Evolutionary conservation across 2,797 vertebrate species (phyloP).

Genomic region (Tragelaphus eurycerus): DNA sequence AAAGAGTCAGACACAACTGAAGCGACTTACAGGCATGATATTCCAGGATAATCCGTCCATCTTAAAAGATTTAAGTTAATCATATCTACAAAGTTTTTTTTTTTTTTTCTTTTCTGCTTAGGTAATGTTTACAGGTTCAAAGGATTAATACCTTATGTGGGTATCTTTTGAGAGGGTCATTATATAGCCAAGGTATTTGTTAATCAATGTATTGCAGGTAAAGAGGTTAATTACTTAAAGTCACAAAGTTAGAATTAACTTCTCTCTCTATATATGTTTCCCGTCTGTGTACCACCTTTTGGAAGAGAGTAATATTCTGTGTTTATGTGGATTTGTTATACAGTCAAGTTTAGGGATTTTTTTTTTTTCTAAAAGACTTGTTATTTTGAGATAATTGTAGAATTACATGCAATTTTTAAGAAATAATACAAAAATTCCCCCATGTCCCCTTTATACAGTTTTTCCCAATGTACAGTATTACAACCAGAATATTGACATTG

Average conservation of each 20-base stretch:
- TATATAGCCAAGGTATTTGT: neutral
- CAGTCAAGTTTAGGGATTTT: neutral
- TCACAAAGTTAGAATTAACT: neutral
- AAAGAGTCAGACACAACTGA: neutral
- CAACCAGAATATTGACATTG: neutral
- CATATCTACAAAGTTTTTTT: neutral
- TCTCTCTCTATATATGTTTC: neutral
- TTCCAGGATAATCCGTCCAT: neutral
- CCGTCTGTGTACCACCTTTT: neutral
- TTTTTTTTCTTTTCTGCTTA: neutral
- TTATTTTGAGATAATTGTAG: neutral
- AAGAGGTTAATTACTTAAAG: neutral
- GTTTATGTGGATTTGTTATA: neutral
- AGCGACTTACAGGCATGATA: neutral
- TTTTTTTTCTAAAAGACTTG: neutral
- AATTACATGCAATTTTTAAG: neutral
- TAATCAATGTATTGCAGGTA: neutral
- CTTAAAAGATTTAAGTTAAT: neutral
- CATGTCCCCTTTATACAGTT: neutral
- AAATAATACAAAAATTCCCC: neutral
- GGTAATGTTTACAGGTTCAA: neutral
- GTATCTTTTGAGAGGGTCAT: neutral
- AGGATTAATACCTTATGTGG: neutral
- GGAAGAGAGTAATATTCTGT: neutral
- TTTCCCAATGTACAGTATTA: neutral